phyloP scores from a whole-genome alignment of 2,113 vertebrate genomes.

The Heptranchias perlo region DNA sequence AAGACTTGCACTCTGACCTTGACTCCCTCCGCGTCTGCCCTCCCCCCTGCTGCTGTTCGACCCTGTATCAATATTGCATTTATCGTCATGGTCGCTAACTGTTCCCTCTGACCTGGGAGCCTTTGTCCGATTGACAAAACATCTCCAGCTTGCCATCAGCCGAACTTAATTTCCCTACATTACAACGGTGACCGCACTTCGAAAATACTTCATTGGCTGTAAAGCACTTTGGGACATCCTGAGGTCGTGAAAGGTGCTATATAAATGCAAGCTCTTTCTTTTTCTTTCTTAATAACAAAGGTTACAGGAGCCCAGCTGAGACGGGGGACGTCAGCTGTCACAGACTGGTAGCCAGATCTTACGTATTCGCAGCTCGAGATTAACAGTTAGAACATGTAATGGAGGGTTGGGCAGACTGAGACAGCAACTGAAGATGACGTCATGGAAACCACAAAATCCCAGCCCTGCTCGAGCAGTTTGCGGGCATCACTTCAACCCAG shows the following conservation, averaged over 20 bases:
- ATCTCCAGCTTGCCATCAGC: too few relatives aligned
- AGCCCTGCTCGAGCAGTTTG: neutral
- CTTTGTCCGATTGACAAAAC: too few relatives aligned
- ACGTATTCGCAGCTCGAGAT: neutral
- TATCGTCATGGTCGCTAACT: too few relatives aligned
- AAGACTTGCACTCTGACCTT: too few relatives aligned
- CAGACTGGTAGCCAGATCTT: neutral
- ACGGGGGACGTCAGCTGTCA: neutral
- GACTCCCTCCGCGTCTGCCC: too few relatives aligned
- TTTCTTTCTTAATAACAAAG: neutral
- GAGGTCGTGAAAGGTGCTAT: neutral
- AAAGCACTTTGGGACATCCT: neutral
- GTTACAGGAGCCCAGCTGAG: neutral
- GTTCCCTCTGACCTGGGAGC: too few relatives aligned
- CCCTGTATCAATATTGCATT: too few relatives aligned
- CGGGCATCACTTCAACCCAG: neutral
- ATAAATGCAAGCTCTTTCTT: neutral
- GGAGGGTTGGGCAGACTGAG: neutral
- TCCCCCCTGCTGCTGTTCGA: too few relatives aligned
- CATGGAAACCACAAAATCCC: slow-evolving; percentile 2
- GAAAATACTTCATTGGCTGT: neutral
- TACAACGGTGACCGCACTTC: too few relatives aligned
- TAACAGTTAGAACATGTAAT: neutral
- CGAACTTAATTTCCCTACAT: neutral
- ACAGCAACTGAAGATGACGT: neutral